These are phyloP conservation scores for Kryptolebias ocellatus DNA, from an alignment of 2,797 vertebrate species.

Conservation along the genomic window DNA sequence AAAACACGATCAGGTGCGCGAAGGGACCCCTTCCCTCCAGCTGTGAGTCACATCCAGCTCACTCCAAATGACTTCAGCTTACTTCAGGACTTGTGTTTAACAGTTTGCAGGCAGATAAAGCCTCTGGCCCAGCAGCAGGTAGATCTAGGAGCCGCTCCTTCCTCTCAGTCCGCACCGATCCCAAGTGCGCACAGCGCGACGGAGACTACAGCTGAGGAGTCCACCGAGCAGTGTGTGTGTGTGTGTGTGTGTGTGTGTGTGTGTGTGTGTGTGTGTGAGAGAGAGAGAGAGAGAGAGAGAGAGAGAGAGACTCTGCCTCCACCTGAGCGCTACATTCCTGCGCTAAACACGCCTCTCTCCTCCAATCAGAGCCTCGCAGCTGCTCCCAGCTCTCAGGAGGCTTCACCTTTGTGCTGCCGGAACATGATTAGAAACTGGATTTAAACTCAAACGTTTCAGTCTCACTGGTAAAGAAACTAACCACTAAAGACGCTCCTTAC, in stretches of 20 bases:
- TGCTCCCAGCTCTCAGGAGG: background rate
- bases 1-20: constrained; percentile 4
- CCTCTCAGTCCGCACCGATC: background rate
- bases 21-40: background rate
- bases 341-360: constrained; percentile 54
- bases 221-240: constrained; percentile 3
- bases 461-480: too few relatives aligned
- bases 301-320: constrained; percentile 25
- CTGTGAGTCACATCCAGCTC: background rate
- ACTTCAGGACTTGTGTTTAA: background rate
- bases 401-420: constrained; percentile 9
- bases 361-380: constrained; percentile 56
- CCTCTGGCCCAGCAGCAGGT: constrained; percentile 7
- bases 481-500: too few relatives aligned
- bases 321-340: constrained; percentile 71
- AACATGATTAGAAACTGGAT: too few relatives aligned
- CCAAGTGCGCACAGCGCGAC: background rate
- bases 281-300: too few relatives aligned
- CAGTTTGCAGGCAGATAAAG: constrained; percentile 26
- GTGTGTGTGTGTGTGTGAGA: background rate
- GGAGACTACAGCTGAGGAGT: background rate
- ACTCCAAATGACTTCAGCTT: background rate
- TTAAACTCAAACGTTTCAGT: too few relatives aligned
- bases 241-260: constrained; percentile 3
- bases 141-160: background rate